Evolutionary conservation across 2,113 vertebrate genomes (phyloP).

Genomic region (Vicugna pacos): DNA sequence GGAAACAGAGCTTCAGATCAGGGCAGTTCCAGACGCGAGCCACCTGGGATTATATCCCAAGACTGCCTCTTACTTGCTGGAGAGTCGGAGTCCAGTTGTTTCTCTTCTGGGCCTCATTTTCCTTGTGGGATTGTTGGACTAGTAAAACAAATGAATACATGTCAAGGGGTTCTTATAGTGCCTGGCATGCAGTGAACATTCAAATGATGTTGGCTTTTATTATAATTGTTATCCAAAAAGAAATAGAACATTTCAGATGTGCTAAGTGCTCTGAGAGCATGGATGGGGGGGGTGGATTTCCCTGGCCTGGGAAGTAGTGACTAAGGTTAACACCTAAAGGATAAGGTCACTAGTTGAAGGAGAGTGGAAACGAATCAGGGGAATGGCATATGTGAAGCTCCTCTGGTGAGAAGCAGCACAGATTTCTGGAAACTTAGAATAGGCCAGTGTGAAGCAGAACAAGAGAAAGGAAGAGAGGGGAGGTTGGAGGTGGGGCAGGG

Average conservation of each 20-base stretch:
- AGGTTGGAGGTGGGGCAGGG: not conserved
- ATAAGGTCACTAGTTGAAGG: not conserved
- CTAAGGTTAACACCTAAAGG: slow-evolving; percentile 8
- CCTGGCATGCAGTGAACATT: not conserved
- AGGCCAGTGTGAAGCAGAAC: not conserved
- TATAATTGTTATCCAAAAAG: slow-evolving; percentile 10
- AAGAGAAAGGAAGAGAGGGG: not conserved
- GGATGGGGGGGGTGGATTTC: not conserved
- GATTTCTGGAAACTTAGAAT: not conserved
- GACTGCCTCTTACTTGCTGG: not conserved
- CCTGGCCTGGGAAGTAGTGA: not conserved
- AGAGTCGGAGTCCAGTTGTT: not conserved
- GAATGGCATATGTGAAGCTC: not conserved
- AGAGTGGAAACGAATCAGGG: not conserved
- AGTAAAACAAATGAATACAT: not conserved
- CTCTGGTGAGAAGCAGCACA: not conserved
- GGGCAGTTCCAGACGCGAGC: not conserved
- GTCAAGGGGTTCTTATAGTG: not conserved
- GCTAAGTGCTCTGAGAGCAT: not conserved
- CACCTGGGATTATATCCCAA: not conserved
- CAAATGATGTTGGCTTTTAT: not conserved
- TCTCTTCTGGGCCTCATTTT: not conserved
- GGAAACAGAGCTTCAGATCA: not conserved
- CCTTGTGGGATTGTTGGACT: not conserved
- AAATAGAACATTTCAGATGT: not conserved